Evolutionary conservation across 2,113 vertebrate genomes (phyloP).

Genomic region (Circaetus cinerascens): DNA sequence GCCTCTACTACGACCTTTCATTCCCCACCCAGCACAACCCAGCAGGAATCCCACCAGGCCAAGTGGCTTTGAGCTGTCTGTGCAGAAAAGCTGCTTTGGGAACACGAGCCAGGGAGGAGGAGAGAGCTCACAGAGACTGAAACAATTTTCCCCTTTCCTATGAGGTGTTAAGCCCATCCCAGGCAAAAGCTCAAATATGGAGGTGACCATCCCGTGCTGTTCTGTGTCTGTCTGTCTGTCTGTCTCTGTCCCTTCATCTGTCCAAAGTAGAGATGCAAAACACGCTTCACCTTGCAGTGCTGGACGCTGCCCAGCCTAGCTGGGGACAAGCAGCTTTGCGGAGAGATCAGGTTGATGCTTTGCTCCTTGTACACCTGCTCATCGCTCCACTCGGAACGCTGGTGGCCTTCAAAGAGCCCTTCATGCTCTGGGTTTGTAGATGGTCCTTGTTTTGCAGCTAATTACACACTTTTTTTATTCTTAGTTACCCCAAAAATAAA

Average conservation of each 20-base stretch:
- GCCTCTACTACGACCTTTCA: not conserved
- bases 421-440: not conserved
- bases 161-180: not conserved
- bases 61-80: not conserved
- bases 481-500: not conserved
- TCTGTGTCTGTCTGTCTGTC: not conserved
- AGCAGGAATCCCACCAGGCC: not conserved
- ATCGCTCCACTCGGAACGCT: fast-evolving
- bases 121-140: not conserved
- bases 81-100: not conserved
- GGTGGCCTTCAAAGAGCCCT: not conserved
- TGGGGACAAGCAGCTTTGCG: not conserved
- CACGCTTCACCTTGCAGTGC: not conserved
- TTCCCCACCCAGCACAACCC: not conserved
- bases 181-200: not conserved
- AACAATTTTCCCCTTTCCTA: not conserved
- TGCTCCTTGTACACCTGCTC: not conserved
- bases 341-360: not conserved
- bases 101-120: not conserved
- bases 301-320: not conserved
- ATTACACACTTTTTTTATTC: not conserved
- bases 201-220: not conserved
- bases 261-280: not conserved
- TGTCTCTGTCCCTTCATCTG: not conserved
- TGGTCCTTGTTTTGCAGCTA: not conserved